These are phyloP conservation scores for Ricordea florida DNA, from an alignment of 92 coral and sea anemone species.

Conservation along the genomic window DNA sequence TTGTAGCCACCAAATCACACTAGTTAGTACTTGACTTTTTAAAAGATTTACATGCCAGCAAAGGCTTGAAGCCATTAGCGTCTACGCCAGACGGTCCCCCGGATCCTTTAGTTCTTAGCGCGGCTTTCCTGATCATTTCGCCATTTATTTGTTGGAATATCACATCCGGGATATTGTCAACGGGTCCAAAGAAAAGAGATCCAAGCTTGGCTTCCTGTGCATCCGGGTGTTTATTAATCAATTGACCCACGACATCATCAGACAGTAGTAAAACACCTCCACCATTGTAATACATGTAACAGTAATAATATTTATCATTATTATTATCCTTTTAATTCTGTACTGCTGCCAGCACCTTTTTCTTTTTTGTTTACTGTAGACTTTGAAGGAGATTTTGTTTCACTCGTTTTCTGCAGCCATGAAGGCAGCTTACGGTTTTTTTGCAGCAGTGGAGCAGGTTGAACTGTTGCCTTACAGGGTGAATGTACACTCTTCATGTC, in stretches of 20 bases:
- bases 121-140: slow-evolving; percentile 45
- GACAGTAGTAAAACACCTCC: slow-evolving; percentile 52
- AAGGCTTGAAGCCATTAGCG: slow-evolving; percentile 34
- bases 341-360: background rate
- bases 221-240: slow-evolving; percentile 48
- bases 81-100: slow-evolving; percentile 56
- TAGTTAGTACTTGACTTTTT: slow-evolving; percentile 11
- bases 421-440: slow-evolving; percentile 85
- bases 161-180: slow-evolving; percentile 40
- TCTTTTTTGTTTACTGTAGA: slow-evolving; percentile 11
- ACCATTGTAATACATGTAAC: too few relatives aligned
- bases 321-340: too few relatives aligned
- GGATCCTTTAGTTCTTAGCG: slow-evolving; percentile 43
- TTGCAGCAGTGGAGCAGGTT: slow-evolving; percentile 58
- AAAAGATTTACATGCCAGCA: slow-evolving; percentile 46
- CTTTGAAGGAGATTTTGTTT: background rate
- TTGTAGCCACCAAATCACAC: slow-evolving; percentile 12
- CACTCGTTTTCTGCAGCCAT: slow-evolving; percentile 68
- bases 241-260: slow-evolving; percentile 59
- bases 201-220: slow-evolving; percentile 48
- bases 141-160: slow-evolving; percentile 35
- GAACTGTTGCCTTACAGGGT: slow-evolving; percentile 22
- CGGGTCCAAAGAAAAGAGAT: slow-evolving; percentile 53
- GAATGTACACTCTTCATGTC: background rate
- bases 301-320: too few relatives aligned